Evolutionary conservation across 2,888 invertebrate genomes (phyloP).

Genomic region (Himalopsyche anomala): DNA sequence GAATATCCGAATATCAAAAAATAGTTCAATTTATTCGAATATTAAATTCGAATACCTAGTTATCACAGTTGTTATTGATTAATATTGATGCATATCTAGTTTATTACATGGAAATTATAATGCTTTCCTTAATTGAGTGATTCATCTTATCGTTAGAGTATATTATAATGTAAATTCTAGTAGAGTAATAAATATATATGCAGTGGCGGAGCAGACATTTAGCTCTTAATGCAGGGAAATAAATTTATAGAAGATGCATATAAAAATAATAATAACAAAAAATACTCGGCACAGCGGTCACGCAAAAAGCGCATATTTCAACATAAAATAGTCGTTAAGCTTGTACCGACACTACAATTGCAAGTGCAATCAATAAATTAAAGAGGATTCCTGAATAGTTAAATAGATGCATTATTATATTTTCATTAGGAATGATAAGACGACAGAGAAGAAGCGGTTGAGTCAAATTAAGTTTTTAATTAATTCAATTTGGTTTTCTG

Average conservation of each 20-base stretch:
- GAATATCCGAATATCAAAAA: no score
- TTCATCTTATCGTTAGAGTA: not conserved
- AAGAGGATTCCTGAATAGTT: constrained; percentile 18
- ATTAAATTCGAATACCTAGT: no score
- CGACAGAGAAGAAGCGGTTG: not conserved
- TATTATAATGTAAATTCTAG: not conserved
- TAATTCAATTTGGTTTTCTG: no score
- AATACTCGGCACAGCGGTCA: not conserved
- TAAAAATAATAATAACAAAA: not conserved
- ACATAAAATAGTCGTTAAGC: constrained; percentile 39
- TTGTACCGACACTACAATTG: constrained; percentile 27
- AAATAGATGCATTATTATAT: not conserved
- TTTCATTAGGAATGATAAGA: not conserved
- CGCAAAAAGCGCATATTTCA: constrained; percentile 38
- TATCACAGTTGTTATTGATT: no score
- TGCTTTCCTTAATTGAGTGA: not conserved
- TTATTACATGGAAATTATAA: no score
- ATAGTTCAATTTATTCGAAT: no score
- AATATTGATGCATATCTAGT: no score
- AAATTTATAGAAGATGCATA: constrained; percentile 21
- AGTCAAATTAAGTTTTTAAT: not conserved
- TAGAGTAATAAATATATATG: not conserved
- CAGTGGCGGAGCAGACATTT: not conserved
- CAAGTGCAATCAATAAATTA: constrained; percentile 22
- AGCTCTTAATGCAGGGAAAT: not conserved